Evolutionary conservation across 1,140 invertebrate genomes (phyloP).

Genomic region (Tribolium castaneum): DNA sequence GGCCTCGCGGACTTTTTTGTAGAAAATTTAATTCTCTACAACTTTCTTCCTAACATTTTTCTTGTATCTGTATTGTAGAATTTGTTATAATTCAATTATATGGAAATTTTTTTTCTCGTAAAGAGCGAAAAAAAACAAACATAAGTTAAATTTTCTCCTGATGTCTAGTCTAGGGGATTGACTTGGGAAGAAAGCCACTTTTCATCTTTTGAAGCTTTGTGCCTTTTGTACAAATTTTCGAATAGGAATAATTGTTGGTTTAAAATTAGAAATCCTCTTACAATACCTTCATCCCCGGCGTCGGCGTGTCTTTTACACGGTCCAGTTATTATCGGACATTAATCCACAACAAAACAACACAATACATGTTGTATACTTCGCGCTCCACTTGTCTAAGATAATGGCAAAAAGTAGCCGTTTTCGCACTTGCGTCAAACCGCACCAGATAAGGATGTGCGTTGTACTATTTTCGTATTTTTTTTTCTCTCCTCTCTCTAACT

Average conservation of each 20-base stretch:
- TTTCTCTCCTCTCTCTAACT: background rate
- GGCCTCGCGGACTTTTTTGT: too few species aligned
- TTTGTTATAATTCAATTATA: too few species aligned
- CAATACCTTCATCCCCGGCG: background rate
- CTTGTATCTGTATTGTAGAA: too few species aligned
- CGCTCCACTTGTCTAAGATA: slow-evolving; percentile 8
- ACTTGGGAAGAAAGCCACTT: too few species aligned
- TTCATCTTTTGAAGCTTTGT: too few species aligned
- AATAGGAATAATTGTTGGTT: background rate
- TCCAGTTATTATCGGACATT: background rate
- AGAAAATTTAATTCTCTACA: too few species aligned
- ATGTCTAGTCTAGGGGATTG: too few species aligned
- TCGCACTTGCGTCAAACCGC: slow-evolving; percentile 14
- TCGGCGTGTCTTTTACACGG: background rate
- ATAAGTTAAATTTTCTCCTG: too few species aligned
- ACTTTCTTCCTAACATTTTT: too few species aligned
- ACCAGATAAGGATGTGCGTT: background rate
- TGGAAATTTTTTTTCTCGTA: too few species aligned
- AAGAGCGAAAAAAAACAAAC: too few species aligned
- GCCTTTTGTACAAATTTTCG: too few species aligned
- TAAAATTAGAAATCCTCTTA: background rate
- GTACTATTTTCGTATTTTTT: background rate
- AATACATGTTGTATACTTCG: slow-evolving; percentile 24
- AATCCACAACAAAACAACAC: background rate
- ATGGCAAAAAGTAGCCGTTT: background rate